These are phyloP conservation scores for Lypha dubia DNA, from an alignment of 2,888 invertebrate genomes.

Conservation along the genomic window DNA sequence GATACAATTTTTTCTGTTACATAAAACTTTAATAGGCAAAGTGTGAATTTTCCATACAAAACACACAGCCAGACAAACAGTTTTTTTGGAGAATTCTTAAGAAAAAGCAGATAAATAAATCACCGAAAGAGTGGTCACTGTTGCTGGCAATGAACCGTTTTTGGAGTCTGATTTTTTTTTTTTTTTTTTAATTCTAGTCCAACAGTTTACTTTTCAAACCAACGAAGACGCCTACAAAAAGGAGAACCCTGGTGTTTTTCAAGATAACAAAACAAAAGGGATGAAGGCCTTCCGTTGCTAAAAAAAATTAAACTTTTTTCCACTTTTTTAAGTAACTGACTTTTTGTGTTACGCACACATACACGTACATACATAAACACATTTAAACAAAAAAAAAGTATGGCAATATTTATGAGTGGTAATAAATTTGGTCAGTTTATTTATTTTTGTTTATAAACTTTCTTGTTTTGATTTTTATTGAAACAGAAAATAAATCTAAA, in stretches of 20 bases:
- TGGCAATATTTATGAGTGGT: too few relatives aligned
- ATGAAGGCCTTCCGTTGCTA: background rate
- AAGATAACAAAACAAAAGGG: slow-evolving; percentile 7
- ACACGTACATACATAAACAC: too few relatives aligned
- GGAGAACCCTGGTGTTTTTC: background rate
- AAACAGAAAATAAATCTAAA: too few relatives aligned
- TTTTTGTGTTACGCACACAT: background rate
- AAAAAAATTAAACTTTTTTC: too few relatives aligned
- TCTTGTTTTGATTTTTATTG: too few relatives aligned
- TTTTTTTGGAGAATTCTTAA: background rate
- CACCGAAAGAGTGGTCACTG: slow-evolving; percentile 59
- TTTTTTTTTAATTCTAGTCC: background rate
- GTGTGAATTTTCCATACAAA: too few relatives aligned
- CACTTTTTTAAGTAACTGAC: background rate
- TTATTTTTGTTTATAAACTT: too few relatives aligned
- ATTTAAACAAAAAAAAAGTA: too few relatives aligned
- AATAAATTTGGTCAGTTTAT: too few relatives aligned
- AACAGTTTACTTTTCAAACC: background rate
- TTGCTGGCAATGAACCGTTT: slow-evolving; percentile 44
- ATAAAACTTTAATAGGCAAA: background rate
- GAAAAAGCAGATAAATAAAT: slow-evolving; percentile 46
- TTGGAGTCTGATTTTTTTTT: too few relatives aligned
- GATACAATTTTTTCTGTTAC: background rate
- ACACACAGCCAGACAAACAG: too few relatives aligned
- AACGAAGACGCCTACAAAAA: background rate